Conservation (phyloP, 2,797 vertebrate genomes). For the Denticeps clupeoides region DNA sequence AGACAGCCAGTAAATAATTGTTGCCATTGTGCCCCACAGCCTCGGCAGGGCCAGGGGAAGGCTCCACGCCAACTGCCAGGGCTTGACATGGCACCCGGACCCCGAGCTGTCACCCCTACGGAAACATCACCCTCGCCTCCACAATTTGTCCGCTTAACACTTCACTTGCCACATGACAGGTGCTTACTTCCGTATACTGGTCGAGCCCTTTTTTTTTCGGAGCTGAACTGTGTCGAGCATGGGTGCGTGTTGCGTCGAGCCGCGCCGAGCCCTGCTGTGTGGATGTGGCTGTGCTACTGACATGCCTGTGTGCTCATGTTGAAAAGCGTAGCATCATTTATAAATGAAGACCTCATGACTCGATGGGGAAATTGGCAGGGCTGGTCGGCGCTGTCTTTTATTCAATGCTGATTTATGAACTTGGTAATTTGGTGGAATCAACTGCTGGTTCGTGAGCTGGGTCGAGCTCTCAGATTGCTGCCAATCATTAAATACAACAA, state of each 20-base stretch:
- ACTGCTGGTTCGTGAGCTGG: too few species aligned
- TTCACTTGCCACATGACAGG: constrained; percentile 65
- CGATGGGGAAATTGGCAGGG: too few species aligned
- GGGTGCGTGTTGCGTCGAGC: constrained; percentile 45
- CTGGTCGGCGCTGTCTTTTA: too few species aligned
- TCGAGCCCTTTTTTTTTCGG: constrained; percentile 30
- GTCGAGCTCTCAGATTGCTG: too few species aligned
- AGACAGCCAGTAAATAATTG: constrained; percentile 64
- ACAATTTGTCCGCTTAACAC: constrained; percentile 67
- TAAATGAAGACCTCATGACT: too few species aligned
- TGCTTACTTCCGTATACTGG: constrained; percentile 55
- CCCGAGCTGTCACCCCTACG: constrained; percentile 54
- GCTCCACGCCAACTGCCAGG: constrained; percentile 46
- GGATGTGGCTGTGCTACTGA: constrained; percentile 33
- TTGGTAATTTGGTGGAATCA: too few species aligned
- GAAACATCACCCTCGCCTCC: constrained; percentile 57
- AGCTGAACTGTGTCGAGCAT: constrained; percentile 34
- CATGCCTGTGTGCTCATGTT: constrained; percentile 18
- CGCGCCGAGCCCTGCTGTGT: constrained; percentile 11
- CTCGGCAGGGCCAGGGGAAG: constrained; percentile 22
- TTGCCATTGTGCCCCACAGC: constrained; percentile 54
- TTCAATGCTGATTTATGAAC: too few species aligned
- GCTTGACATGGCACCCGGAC: constrained; percentile 51
- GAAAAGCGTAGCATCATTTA: too few species aligned
- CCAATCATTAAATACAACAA: too few species aligned